Base-by-base conservation (phyloP, 2,113 vertebrate species). In the Meriones unguiculatus region DNA sequence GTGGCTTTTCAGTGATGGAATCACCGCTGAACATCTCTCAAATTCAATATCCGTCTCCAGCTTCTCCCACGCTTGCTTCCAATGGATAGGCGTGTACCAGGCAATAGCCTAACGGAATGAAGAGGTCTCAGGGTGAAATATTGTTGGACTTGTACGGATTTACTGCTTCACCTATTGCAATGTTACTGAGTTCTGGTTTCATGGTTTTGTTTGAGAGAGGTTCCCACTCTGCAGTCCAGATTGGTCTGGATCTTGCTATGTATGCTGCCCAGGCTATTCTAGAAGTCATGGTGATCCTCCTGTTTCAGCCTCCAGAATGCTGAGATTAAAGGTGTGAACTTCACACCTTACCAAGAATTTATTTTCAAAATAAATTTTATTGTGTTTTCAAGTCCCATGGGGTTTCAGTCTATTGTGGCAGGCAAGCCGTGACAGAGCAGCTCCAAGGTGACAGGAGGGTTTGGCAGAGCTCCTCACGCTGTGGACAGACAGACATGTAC, bases 41-140 rank as follows among this genome's bases (percentile, higher is more conserved):
- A 80, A 38, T 50, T 94, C 54, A 87, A 87, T 81, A 18, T 87
- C 96, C 2, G 87, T 87, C 9, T 97, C 90, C 92, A 97, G 93
- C 1, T 10, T 96, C 67, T 97, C 76, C 93, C 94, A 95, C 1
- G 73, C 81, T 97, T 98, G 95, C 28, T 59, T 98, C 95, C 98
- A 96, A n/a, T 84, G 95, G 41, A 97, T 92, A 77, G 97, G 97
- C 24, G 95, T 97, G 32, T 96, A 98, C 98, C 98, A 98, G 93
- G 97, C 96, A 75, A 98, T 2, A 24, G 98, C 98, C 98, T 98
- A 98, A 28, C 62, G 90, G 96, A 95, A 64, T 30, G 1, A 72
- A 75, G 54, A 59, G 32, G 50, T 90, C 41, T 90, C 90, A 86
- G 41, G 91, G 62, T 73, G 3, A 91, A 7, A 6, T 78, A 69